phyloP scores from a whole-genome alignment of 2,113 vertebrate genomes.

The Recurvirostra avosetta region DNA sequence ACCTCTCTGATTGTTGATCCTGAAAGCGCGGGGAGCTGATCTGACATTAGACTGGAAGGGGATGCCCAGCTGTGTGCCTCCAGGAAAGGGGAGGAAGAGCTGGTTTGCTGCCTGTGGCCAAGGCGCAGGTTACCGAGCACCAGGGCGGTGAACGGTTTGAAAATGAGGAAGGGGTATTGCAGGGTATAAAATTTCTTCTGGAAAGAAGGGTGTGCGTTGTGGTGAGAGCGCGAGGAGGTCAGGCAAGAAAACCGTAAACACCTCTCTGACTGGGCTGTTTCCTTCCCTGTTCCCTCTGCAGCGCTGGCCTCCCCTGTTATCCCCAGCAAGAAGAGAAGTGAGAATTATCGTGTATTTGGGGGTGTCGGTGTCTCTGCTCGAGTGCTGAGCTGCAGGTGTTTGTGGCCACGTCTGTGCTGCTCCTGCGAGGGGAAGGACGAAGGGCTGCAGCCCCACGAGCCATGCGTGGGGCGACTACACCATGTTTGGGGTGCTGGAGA shows the following conservation, averaged over 20 bases:
- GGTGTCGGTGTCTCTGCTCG: background rate
- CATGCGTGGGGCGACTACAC: rapidly evolving
- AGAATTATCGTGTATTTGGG: background rate
- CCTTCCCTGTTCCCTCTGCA: constrained; percentile 18
- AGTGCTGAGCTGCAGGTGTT: background rate
- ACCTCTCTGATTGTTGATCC: background rate
- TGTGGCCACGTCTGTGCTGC: background rate
- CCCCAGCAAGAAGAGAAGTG: constrained; percentile 33
- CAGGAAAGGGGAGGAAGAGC: constrained; percentile 9
- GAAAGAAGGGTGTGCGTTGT: constrained; percentile 62
- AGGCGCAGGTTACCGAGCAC: constrained; percentile 52
- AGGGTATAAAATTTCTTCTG: constrained; percentile 56
- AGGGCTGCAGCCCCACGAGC: rapidly evolving
- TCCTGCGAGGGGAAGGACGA: background rate
- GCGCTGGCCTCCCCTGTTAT: background rate
- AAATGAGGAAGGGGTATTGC: constrained; percentile 76
- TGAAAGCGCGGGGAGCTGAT: background rate
- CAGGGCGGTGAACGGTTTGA: constrained; percentile 59
- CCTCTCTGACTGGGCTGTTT: background rate
- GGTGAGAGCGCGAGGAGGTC: constrained; percentile 45
- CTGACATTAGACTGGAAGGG: background rate
- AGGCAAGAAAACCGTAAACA: constrained; percentile 39
- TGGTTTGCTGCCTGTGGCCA: background rate
- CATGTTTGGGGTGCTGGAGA: background rate
- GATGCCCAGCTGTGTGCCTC: background rate